A percentile compares a stretch with the other conserved stretches of the same genome.
Evolutionary conservation across 2,797 vertebrate species (phyloP).

Genomic region (Hozukius guyotensis): DNA sequence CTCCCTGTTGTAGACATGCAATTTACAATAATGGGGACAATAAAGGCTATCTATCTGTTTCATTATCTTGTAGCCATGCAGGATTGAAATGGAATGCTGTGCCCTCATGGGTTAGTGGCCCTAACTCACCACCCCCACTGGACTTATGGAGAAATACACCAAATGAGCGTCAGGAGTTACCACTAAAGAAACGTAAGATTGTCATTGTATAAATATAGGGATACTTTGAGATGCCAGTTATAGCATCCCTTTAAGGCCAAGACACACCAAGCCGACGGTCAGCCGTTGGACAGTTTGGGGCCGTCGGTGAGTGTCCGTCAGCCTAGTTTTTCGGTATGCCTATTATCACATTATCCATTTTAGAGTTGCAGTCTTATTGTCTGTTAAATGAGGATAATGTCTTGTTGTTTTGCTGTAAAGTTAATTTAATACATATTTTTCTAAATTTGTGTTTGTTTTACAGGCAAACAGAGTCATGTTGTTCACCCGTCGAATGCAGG

Average conservation of each 20-base stretch:
- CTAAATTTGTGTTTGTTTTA: no score
- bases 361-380: neutral
- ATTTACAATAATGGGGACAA: no score
- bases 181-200: neutral
- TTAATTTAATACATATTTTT: no score
- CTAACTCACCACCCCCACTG: conserved; percentile 11
- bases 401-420: no score
- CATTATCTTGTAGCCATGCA: conserved; percentile 9
- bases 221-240: neutral
- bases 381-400: no score
- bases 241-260: neutral
- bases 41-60: neutral
- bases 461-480: no score
- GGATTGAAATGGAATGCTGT: conserved; percentile 30
- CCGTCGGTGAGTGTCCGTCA: no score
- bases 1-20: no score
- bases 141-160: conserved; percentile 15
- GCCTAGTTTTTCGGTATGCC: no score
- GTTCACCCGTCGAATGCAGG: neutral
- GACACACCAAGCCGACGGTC: no score
- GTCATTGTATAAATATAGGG: neutral
- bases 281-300: no score
- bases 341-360: neutral
- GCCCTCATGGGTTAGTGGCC: conserved; percentile 1
- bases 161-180: neutral